Conservation (phyloP, 2,888 invertebrate genomes). For the Liodrosophila aerea region DNA sequence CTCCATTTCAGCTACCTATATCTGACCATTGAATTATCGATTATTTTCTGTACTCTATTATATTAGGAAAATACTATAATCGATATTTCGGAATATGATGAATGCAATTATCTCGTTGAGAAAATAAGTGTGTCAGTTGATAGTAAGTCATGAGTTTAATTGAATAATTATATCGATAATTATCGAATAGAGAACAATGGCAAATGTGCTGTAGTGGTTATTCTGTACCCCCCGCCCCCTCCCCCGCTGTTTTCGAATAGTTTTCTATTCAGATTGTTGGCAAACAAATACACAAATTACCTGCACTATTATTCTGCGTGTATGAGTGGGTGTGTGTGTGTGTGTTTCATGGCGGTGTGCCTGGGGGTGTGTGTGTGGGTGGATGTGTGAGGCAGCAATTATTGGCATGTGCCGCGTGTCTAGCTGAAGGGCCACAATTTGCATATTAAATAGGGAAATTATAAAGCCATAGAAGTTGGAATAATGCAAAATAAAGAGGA, state of each 20-base stretch:
- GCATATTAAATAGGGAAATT: slow-evolving; percentile 35
- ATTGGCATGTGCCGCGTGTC: slow-evolving; percentile 25
- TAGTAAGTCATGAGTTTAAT: too few relatives aligned
- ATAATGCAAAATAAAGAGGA: slow-evolving; percentile 6
- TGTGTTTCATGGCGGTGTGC: not conserved
- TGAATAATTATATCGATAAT: too few relatives aligned
- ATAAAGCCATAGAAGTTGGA: slow-evolving; percentile 19
- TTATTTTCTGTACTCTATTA: too few relatives aligned
- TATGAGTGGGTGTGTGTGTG: not conserved
- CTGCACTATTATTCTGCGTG: not conserved
- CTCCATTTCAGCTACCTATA: too few relatives aligned
- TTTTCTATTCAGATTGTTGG: slow-evolving; percentile 6
- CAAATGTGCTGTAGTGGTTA: too few relatives aligned
- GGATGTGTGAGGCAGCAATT: slow-evolving; percentile 29
- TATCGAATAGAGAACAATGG: too few relatives aligned
- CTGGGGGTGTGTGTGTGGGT: slow-evolving; percentile 7
- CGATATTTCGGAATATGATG: too few relatives aligned
- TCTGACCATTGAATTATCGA: too few relatives aligned
- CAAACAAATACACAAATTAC: slow-evolving; percentile 9
- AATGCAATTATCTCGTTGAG: too few relatives aligned
- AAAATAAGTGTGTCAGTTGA: too few relatives aligned
- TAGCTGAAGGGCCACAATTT: slow-evolving; percentile 29
- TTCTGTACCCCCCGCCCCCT: too few relatives aligned
- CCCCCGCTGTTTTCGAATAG: not conserved
- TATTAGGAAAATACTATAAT: too few relatives aligned